These are phyloP conservation scores for Nestor notabilis DNA, from an alignment of 2,113 vertebrate genomes.

Conservation along the genomic window DNA sequence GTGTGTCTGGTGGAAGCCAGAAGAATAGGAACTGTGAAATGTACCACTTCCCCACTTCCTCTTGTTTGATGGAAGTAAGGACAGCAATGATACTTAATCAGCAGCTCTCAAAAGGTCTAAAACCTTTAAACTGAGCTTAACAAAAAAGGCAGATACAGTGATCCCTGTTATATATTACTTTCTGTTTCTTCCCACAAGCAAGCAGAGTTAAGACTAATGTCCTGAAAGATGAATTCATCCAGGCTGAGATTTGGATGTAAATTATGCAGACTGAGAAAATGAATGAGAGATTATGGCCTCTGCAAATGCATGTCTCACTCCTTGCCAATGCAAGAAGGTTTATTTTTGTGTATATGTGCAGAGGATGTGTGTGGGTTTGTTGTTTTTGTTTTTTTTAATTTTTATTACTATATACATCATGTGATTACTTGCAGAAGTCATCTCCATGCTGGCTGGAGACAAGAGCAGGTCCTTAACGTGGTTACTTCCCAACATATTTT, in stretches of 20 bases:
- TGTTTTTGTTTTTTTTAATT: not conserved
- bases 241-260: not conserved
- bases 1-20: not conserved
- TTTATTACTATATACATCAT: not conserved
- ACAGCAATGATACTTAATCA: not conserved
- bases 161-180: not conserved
- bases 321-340: not conserved
- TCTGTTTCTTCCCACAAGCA: not conserved
- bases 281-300: not conserved
- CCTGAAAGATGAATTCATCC: not conserved
- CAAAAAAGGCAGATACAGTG: not conserved
- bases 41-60: not conserved
- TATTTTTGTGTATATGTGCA: not conserved
- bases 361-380: not conserved
- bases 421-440: not conserved
- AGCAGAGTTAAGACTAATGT: not conserved
- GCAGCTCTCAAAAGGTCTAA: not conserved
- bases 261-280: not conserved
- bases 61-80: not conserved
- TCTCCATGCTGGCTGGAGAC: not conserved
- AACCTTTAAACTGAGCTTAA: not conserved
- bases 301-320: not conserved
- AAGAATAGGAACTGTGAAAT: not conserved
- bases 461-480: not conserved
- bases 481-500: not conserved